These are phyloP conservation scores for Propithecus perrieri DNA, from an alignment of 2,797 vertebrate genomes.

Conservation along the genomic window DNA sequence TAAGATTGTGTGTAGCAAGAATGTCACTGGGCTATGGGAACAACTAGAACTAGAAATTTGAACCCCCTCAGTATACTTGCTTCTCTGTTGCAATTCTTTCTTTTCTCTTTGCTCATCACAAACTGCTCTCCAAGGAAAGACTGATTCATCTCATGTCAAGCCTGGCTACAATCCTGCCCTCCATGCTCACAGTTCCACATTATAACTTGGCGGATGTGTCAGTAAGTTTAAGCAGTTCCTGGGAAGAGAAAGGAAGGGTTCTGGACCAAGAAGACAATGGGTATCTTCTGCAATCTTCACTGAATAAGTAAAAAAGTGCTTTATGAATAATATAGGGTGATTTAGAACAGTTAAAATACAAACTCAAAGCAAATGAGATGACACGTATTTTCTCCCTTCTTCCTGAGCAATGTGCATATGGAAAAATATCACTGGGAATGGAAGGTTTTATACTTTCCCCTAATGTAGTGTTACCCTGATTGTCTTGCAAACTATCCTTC, in stretches of 20 bases:
- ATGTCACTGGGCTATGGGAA: background rate
- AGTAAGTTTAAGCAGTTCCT: background rate
- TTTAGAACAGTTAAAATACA: background rate
- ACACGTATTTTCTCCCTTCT: background rate
- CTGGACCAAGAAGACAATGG: background rate
- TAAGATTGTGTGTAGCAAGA: background rate
- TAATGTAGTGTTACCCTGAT: background rate
- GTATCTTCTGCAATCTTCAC: background rate
- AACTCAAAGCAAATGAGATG: background rate
- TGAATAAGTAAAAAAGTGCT: background rate
- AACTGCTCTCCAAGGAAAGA: background rate
- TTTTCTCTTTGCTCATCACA: background rate
- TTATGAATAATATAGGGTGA: background rate
- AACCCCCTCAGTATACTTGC: background rate
- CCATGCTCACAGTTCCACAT: accelerated
- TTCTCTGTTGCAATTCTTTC: background rate
- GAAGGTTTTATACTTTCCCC: background rate
- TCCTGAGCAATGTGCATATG: background rate
- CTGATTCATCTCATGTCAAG: background rate
- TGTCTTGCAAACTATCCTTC: background rate
- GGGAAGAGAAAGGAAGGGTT: background rate
- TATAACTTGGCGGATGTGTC: background rate
- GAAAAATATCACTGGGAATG: background rate
- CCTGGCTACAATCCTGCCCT: background rate
- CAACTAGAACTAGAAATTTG: background rate